phyloP scores from a whole-genome alignment of 2,113 vertebrate genomes.

The Tonatia bakeri region DNA sequence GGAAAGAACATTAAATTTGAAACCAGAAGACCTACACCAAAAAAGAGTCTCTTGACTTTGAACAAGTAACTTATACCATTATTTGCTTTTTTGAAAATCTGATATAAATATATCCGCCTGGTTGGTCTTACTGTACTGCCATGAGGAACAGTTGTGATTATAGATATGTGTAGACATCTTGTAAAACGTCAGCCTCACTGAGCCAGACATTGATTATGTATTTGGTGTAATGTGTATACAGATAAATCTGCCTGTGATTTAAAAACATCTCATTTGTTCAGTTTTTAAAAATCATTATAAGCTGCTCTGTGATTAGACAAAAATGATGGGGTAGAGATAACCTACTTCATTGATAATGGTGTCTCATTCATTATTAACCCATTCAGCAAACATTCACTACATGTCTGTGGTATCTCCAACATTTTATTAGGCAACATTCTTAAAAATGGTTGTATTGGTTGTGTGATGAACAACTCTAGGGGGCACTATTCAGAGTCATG shows the following conservation, averaged over 20 bases:
- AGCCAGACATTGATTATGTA: background rate
- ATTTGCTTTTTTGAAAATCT: background rate
- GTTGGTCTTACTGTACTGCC: background rate
- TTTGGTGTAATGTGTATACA: background rate
- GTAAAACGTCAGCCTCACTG: background rate
- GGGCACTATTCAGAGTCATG: background rate
- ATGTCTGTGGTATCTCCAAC: background rate
- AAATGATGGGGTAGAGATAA: background rate
- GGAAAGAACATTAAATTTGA: background rate
- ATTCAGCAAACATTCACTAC: background rate
- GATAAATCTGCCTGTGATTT: background rate
- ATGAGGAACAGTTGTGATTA: background rate
- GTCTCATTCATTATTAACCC: background rate
- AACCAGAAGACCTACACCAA: background rate
- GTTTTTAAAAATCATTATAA: background rate
- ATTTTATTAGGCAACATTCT: background rate
- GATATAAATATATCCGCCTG: background rate
- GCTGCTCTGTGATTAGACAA: background rate
- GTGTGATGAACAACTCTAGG: background rate
- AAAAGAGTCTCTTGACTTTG: background rate
- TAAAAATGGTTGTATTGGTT: background rate
- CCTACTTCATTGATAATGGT: background rate
- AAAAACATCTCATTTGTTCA: background rate
- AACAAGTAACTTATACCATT: background rate
- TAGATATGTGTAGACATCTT: background rate